Evolutionary conservation across 30 jellyfish, hydroid and myxozoan species (phyloP).

Genomic region (Clytia hemisphaerica): DNA sequence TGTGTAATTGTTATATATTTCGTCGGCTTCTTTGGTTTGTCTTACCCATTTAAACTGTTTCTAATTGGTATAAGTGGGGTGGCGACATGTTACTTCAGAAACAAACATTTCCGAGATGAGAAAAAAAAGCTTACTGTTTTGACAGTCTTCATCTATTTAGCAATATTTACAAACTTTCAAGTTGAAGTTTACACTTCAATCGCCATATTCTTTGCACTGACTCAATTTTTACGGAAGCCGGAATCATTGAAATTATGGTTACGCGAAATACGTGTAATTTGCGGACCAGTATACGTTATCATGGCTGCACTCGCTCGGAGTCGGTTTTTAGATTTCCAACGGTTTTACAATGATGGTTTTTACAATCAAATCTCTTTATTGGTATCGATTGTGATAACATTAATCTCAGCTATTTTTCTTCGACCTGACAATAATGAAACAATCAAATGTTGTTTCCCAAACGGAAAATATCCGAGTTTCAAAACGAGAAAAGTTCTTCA

Average conservation of each 20-base stretch:
- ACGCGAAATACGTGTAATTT: not conserved
- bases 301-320: not conserved
- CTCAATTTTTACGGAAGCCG: constrained; percentile 14
- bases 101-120: not conserved
- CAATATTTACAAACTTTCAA: not conserved
- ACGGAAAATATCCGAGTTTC: not conserved
- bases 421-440: constrained; percentile 22
- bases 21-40: not conserved
- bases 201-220: not conserved
- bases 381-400: not conserved
- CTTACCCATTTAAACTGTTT: not conserved
- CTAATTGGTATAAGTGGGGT: not conserved
- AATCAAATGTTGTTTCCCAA: not conserved
- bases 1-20: not conserved
- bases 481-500: not conserved
- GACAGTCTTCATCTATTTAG: not conserved
- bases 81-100: not conserved
- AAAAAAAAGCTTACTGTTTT: not conserved
- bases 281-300: constrained; percentile 8
- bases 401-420: constrained; percentile 6
- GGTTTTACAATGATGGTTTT: not conserved
- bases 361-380: not conserved
- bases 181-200: not conserved
- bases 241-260: not conserved
- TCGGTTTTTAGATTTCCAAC: not conserved